These are phyloP conservation scores for Orchestes rusci DNA, from an alignment of 2,888 invertebrate genomes.

Conservation along the genomic window DNA sequence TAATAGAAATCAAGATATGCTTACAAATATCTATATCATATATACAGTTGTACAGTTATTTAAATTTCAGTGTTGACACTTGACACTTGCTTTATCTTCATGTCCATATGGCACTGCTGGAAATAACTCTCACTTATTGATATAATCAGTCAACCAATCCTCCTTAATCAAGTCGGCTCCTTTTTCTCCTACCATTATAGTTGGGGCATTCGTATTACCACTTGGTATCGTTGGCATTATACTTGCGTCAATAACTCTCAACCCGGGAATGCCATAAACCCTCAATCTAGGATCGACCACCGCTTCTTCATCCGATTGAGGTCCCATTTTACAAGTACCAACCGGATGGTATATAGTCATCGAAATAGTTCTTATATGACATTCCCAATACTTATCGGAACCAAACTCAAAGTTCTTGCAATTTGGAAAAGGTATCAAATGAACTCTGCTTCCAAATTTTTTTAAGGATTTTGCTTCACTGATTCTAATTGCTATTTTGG, in stretches of 20 bases:
- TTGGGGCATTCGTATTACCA: constrained; percentile 86
- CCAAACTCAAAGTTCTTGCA: constrained; percentile 66
- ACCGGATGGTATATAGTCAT: constrained; percentile 89
- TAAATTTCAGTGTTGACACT: too few species aligned
- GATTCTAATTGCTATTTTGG: constrained; percentile 65
- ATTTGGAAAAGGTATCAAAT: constrained; percentile 69
- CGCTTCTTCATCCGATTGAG: constrained; percentile 65
- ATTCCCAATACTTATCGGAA: constrained; percentile 79
- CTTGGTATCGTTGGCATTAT: constrained; percentile 85
- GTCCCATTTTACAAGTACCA: constrained; percentile 86
- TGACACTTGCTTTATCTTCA: too few species aligned
- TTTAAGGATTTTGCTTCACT: constrained; percentile 71
- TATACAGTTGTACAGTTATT: too few species aligned
- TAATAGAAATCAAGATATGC: too few species aligned
- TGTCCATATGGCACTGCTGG: too few species aligned
- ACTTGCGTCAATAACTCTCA: constrained; percentile 80
- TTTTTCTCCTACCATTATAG: constrained; percentile 89
- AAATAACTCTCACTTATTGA: neutral
- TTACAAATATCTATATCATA: too few species aligned
- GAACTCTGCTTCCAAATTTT: constrained; percentile 52
- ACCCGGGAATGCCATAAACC: constrained; percentile 69
- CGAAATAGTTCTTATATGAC: constrained; percentile 76
- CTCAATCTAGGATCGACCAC: constrained; percentile 75
- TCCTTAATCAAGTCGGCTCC: constrained; percentile 80
- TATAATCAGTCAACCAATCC: constrained; percentile 57